These are phyloP conservation scores for Cerastis leucographa DNA, from an alignment of 2,888 invertebrate genomes.

Conservation along the genomic window DNA sequence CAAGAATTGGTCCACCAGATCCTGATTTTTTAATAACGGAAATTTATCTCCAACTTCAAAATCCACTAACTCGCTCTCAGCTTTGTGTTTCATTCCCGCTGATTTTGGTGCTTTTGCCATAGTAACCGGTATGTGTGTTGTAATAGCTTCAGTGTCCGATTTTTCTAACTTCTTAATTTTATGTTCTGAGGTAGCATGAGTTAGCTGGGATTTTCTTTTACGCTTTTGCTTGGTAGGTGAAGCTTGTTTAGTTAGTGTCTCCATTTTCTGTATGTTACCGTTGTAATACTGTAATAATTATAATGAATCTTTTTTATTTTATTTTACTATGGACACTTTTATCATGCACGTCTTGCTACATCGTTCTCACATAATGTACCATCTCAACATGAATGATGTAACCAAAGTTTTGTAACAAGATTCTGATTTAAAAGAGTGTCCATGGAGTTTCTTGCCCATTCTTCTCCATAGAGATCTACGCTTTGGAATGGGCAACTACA, in stretches of 20 bases:
- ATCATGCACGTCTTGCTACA: too few species aligned
- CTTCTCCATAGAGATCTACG: too few species aligned
- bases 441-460: too few species aligned
- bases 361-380: too few species aligned
- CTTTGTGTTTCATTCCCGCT: slow-evolving; percentile 13
- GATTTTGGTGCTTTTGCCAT: slow-evolving; percentile 10
- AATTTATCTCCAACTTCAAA: slow-evolving; percentile 65
- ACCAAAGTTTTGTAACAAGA: too few species aligned
- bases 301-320: too few species aligned
- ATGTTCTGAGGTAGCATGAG: slow-evolving; percentile 52
- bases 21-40: slow-evolving; percentile 79
- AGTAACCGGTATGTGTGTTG: neutral
- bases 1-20: slow-evolving; percentile 76
- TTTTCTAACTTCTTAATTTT: slow-evolving; percentile 61
- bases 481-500: too few species aligned
- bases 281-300: neutral
- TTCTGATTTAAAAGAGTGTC: too few species aligned
- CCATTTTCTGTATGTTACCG: slow-evolving; percentile 61
- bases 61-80: neutral
- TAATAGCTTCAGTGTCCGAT: neutral
- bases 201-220: slow-evolving; percentile 64
- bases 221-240: slow-evolving; percentile 55
- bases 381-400: too few species aligned
- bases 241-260: slow-evolving; percentile 46
- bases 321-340: too few species aligned